Percentiles rank a stretch among this genome's conserved stretches.
Evolutionary conservation across 2,797 vertebrate genomes (phyloP).

Genomic region (Sternotherus odoratus): DNA sequence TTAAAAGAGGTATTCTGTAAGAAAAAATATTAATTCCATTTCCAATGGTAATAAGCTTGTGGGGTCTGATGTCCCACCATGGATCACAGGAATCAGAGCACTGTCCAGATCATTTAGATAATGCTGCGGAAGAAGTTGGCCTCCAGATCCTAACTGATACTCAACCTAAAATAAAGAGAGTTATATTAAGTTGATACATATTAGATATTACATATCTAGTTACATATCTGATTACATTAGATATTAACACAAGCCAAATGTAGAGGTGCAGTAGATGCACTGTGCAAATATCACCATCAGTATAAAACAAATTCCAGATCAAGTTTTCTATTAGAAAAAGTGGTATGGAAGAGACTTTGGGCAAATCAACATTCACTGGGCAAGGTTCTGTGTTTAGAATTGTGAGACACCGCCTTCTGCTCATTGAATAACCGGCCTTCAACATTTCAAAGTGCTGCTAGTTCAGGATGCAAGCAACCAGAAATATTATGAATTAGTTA

Average conservation of each 20-base stretch:
- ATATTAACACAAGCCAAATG: neutral
- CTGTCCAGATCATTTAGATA: conserved; percentile 94
- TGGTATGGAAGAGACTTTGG: neutral
- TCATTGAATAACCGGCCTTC: neutral
- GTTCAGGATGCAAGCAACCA: neutral
- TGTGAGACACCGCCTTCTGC: neutral
- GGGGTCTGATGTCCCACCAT: conserved; percentile 86
- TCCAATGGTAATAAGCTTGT: conserved; percentile 87
- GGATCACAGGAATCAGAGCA: conserved; percentile 94
- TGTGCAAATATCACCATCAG: neutral
- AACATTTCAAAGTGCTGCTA: neutral
- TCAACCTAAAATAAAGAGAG: conserved; percentile 85
- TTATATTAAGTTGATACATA: neutral
- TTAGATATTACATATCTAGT: neutral
- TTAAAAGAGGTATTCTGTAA: conserved; percentile 85
- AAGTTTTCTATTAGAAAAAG: neutral
- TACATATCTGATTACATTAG: neutral
- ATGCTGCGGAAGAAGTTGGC: conserved; percentile 88
- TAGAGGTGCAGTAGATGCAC: neutral
- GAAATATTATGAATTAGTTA: neutral
- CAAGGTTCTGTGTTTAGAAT: neutral
- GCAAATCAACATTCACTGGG: neutral
- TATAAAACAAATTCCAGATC: neutral
- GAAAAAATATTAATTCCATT: conserved; percentile 94
- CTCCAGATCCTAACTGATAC: conserved; percentile 91